Evolutionary conservation across 2,113 vertebrate genomes (phyloP).

Genomic region (Ursus arctos): DNA sequence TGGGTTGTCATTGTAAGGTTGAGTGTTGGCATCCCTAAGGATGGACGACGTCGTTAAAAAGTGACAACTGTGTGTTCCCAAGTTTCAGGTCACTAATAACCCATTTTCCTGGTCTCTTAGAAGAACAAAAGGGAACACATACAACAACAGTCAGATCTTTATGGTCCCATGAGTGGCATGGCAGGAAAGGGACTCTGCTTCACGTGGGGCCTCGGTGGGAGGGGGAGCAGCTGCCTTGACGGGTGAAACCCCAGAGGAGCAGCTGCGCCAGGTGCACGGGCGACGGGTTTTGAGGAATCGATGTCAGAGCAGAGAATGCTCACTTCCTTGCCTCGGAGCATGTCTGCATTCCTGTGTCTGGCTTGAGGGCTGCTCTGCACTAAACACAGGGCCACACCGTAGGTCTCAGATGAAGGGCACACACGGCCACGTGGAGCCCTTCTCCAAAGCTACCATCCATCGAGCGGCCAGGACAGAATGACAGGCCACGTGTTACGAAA

Average conservation of each 20-base stretch:
- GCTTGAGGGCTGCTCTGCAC: too few relatives aligned
- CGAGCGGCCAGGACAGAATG: background rate
- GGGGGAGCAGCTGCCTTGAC: fast-evolving
- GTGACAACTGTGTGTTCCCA: too few relatives aligned
- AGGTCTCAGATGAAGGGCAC: fast-evolving
- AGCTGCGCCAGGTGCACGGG: fast-evolving
- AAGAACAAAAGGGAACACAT: background rate
- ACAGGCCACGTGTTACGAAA: too few relatives aligned
- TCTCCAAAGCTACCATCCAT: background rate
- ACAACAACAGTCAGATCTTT: background rate
- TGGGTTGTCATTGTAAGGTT: background rate
- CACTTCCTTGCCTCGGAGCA: fast-evolving
- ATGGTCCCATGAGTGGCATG: background rate
- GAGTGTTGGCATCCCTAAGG: background rate
- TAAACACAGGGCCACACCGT: fast-evolving
- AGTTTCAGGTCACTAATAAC: background rate
- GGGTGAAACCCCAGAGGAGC: background rate
- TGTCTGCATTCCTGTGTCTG: background rate
- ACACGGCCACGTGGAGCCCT: too few relatives aligned
- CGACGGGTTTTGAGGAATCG: fast-evolving
- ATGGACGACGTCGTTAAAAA: background rate
- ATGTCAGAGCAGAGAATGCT: background rate
- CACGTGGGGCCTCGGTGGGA: background rate
- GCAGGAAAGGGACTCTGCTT: too few relatives aligned
- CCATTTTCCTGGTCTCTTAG: background rate